Conservation (phyloP, 2,797 vertebrate genomes). For the Harpagifer antarcticus region DNA sequence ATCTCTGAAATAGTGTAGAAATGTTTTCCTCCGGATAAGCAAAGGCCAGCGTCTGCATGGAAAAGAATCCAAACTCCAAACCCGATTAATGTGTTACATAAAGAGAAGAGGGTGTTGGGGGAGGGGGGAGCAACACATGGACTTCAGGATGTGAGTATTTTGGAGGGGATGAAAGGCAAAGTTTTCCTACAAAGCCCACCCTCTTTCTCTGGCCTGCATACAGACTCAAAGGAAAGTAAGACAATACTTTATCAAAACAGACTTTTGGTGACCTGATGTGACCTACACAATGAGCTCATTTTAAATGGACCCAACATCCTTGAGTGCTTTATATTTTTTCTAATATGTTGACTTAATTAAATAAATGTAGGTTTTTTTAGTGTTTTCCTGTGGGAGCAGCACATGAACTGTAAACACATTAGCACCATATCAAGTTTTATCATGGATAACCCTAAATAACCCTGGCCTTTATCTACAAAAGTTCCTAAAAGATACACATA, state of each 20-base stretch:
- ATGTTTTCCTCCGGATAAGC: slow-evolving; percentile 3
- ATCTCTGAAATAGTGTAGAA: slow-evolving; percentile 23
- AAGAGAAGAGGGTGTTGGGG: slow-evolving; percentile 19
- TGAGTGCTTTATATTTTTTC: too few relatives aligned
- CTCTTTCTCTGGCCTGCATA: background rate
- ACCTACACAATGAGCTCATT: background rate
- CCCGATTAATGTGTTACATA: slow-evolving; percentile 46
- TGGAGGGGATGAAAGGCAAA: slow-evolving; percentile 10
- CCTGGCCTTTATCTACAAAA: too few relatives aligned
- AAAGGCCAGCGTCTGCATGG: background rate
- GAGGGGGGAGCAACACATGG: slow-evolving; percentile 11
- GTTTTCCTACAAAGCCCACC: background rate
- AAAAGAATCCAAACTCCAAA: slow-evolving; percentile 38
- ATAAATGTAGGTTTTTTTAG: too few relatives aligned
- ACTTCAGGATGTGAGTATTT: slow-evolving; percentile 8
- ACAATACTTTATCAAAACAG: background rate
- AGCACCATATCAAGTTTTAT: too few relatives aligned
- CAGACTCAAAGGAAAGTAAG: too few relatives aligned
- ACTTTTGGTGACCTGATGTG: background rate
- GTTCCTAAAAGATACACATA: too few relatives aligned
- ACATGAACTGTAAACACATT: too few relatives aligned
- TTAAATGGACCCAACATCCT: background rate
- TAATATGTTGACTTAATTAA: too few relatives aligned
- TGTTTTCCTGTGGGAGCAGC: too few relatives aligned
- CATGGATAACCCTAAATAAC: too few relatives aligned